A percentile compares a stretch with the other conserved stretches of the same genome.
phyloP scores from a whole-genome alignment of 2,113 vertebrate genomes.

The Microtus montanus region DNA sequence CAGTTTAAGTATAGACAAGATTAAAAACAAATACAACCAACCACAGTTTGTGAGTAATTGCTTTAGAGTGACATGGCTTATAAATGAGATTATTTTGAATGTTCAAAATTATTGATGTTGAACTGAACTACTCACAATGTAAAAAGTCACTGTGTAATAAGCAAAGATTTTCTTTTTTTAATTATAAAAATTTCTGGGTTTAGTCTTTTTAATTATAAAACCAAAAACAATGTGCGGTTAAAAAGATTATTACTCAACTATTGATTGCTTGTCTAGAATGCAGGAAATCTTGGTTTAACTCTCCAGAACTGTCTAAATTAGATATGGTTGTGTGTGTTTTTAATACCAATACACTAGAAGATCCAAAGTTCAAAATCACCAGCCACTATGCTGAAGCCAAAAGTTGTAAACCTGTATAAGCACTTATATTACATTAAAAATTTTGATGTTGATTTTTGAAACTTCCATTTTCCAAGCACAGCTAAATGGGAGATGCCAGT shows the following conservation, averaged over 20 bases:
- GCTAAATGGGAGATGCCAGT: neutral
- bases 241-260: neutral
- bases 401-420: neutral
- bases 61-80: neutral
- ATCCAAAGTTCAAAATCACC: neutral
- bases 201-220: neutral
- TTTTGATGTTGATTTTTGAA: neutral
- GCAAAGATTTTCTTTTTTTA: neutral
- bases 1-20: neutral
- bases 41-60: neutral
- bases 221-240: neutral
- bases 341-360: neutral
- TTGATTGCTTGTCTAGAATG: neutral
- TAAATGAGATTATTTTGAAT: slow-evolving; percentile 6
- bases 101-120: neutral
- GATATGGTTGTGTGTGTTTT: neutral
- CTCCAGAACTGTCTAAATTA: too few relatives aligned
- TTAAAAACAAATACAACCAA: slow-evolving; percentile 24
- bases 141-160: neutral
- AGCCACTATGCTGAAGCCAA: neutral
- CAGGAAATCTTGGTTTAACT: neutral
- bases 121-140: neutral
- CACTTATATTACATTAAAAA: neutral
- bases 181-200: slow-evolving; percentile 40
- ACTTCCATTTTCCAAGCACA: neutral